These are phyloP conservation scores for Coronaproctus castanopsis DNA, from an alignment of 2,888 invertebrate species.

Conservation along the genomic window DNA sequence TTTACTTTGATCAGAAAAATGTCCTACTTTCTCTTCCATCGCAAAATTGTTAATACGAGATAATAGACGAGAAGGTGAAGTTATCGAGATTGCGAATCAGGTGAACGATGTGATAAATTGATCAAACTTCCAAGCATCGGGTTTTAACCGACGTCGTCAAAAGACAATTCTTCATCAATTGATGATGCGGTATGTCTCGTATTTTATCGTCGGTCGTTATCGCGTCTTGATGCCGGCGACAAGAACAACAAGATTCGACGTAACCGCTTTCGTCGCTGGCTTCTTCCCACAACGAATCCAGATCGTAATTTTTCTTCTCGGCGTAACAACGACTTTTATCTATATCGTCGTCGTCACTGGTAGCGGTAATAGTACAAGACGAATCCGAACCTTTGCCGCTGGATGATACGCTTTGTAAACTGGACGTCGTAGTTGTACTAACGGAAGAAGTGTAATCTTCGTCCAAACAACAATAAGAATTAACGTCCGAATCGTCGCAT, in stretches of 20 bases:
- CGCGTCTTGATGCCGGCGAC: slow-evolving; percentile 13
- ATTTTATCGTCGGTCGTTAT: slow-evolving; percentile 19
- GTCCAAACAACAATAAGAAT: slow-evolving; percentile 8
- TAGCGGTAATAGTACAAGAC: too few relatives aligned
- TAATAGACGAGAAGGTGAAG: too few relatives aligned
- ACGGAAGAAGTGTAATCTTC: slow-evolving; percentile 16
- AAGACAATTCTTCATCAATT: slow-evolving; percentile 21
- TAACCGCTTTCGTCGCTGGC: slow-evolving; percentile 81
- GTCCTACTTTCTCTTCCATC: too few relatives aligned
- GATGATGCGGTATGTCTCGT: slow-evolving; percentile 21
- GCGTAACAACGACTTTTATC: slow-evolving; percentile 25
- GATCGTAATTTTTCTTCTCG: slow-evolving; percentile 27
- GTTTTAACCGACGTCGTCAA: slow-evolving; percentile 17
- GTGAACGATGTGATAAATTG: too few relatives aligned
- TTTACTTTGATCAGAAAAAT: too few relatives aligned
- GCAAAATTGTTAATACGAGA: too few relatives aligned
- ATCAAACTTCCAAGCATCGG: slow-evolving; percentile 17
- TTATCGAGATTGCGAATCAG: too few relatives aligned
- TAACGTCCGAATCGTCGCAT: slow-evolving; percentile 3
- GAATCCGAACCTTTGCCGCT: slow-evolving; percentile 20
- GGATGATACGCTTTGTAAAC: slow-evolving; percentile 21
- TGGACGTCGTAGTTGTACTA: slow-evolving; percentile 21
- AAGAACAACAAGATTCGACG: slow-evolving; percentile 50
- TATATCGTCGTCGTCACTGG: slow-evolving; percentile 29
- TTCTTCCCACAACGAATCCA: slow-evolving; percentile 29